Conservation (phyloP, 2,888 invertebrate genomes). For the Pyrrhosoma nymphula region DNA sequence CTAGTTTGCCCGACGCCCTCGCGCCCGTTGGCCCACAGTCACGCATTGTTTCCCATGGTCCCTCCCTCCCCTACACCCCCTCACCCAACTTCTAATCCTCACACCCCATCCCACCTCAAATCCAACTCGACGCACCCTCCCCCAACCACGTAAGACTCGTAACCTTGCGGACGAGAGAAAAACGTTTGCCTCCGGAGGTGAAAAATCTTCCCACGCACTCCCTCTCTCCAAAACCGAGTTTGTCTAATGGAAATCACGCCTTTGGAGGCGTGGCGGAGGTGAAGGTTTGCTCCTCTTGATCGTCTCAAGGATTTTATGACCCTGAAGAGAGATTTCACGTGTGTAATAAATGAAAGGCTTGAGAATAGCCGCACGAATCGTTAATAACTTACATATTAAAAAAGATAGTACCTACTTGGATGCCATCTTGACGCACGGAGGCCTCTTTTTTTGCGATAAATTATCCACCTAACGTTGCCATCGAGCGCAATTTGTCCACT, state of each 20-base stretch:
- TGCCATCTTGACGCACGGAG: too few species aligned
- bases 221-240: neutral
- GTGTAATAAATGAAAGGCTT: too few species aligned
- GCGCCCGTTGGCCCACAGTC: neutral
- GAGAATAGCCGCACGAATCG: too few species aligned
- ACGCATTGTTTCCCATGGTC: neutral
- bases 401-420: too few species aligned
- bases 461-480: too few species aligned
- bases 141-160: neutral
- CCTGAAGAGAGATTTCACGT: too few species aligned
- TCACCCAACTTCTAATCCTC: neutral
- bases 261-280: neutral
- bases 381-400: too few species aligned
- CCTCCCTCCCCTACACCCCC: neutral
- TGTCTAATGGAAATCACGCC: neutral
- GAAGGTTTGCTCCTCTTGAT: too few species aligned
- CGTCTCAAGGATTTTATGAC: too few species aligned
- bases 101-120: neutral
- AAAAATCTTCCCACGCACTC: neutral
- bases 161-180: neutral
- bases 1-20: neutral
- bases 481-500: too few species aligned
- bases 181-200: neutral
- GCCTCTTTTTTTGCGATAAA: too few species aligned
- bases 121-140: neutral